A percentile compares a stretch with the other conserved stretches of the same genome.
Conservation (phyloP, 2,797 vertebrate genomes). For the Cyprinodon diabolis region DNA sequence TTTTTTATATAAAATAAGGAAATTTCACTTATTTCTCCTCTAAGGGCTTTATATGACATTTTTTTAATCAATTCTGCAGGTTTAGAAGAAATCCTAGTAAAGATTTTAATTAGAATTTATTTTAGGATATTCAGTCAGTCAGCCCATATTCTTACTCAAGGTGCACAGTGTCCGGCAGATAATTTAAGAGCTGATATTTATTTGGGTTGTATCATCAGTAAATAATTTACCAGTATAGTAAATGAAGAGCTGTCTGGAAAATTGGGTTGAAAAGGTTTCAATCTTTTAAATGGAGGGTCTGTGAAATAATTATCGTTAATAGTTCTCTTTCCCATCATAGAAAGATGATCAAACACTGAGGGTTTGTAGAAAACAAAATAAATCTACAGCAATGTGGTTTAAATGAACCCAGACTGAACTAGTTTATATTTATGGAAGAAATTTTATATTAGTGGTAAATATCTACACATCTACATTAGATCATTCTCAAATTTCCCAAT, state of each 20-base stretch:
- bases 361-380: not conserved
- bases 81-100: not conserved
- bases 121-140: not conserved
- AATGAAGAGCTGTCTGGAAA: not conserved
- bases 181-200: constrained; percentile 1
- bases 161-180: not conserved
- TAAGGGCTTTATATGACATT: too few species aligned
- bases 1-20: too few species aligned
- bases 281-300: not conserved
- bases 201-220: not conserved
- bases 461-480: not conserved
- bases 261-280: not conserved
- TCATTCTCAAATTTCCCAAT: not conserved
- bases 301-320: not conserved
- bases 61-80: not conserved
- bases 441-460: not conserved
- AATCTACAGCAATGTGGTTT: not conserved
- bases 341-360: not conserved
- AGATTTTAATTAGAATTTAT: not conserved
- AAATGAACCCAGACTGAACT: not conserved
- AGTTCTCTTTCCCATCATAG: not conserved
- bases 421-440: not conserved
- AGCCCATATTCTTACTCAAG: not conserved
- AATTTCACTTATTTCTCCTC: too few species aligned
- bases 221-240: not conserved